Evolutionary conservation across 1,140 invertebrate genomes (phyloP).

Genomic region (Pseudoatta argentina): DNA sequence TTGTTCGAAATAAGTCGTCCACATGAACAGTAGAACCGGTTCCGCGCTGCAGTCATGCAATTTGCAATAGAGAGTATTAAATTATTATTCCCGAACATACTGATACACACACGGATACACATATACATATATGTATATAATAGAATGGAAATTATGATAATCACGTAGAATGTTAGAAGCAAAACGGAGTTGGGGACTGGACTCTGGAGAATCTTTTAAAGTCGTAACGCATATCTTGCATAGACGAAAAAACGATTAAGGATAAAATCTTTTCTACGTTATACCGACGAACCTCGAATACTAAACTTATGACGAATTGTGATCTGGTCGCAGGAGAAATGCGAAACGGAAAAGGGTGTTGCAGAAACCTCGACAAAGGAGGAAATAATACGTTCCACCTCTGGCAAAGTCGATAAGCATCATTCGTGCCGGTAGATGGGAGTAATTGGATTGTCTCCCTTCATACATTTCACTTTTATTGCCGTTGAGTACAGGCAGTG

Average conservation of each 20-base stretch:
- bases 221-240: constrained; percentile 43
- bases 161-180: not conserved
- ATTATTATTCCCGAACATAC: constrained; percentile 52
- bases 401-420: constrained; percentile 71
- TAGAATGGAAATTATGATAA: constrained; percentile 36
- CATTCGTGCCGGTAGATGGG: constrained; percentile 64
- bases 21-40: constrained; percentile 22
- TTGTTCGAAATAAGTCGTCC: constrained; percentile 54
- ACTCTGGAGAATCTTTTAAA: constrained; percentile 23
- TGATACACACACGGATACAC: too few relatives aligned
- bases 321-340: not conserved
- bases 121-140: not conserved
- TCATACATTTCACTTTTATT: constrained; percentile 76
- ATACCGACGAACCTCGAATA: constrained; percentile 15
- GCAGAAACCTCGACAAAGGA: constrained; percentile 44
- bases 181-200: not conserved
- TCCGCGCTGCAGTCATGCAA: constrained; percentile 44
- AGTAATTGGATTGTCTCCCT: constrained; percentile 80
- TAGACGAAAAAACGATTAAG: constrained; percentile 64
- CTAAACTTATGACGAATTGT: constrained; percentile 57
- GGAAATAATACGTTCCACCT: constrained; percentile 72
- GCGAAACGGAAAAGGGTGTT: not conserved
- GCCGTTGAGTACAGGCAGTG: constrained; percentile 36
- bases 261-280: constrained; percentile 55
- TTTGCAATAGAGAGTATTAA: constrained; percentile 63